A percentile compares a stretch with the other conserved stretches of the same genome.
Evolutionary conservation across 2,797 vertebrate genomes (phyloP).

Genomic region (Euthynnus affinis): DNA sequence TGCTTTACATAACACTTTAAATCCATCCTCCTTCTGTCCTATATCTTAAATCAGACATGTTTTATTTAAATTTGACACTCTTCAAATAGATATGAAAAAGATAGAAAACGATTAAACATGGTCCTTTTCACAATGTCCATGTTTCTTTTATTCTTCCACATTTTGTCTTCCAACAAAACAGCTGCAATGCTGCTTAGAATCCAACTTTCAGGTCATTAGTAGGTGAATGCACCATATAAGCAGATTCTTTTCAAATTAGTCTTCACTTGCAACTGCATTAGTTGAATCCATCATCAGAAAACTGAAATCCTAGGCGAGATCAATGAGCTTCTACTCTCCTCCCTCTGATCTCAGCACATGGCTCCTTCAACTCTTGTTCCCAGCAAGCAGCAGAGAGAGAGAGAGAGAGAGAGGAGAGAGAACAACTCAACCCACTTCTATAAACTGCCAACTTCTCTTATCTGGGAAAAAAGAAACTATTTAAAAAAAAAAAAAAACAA

Average conservation of each 20-base stretch:
- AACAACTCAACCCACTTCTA: slow-evolving; percentile 16
- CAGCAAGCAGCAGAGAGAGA: neutral
- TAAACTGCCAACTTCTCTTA: slow-evolving; percentile 17
- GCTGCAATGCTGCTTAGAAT: neutral
- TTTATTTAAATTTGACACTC: neutral
- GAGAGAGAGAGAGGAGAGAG: slow-evolving; percentile 24
- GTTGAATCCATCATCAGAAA: slow-evolving; percentile 9
- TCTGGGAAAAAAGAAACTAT: neutral
- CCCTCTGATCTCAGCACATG: slow-evolving; percentile 13
- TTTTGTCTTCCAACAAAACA: neutral
- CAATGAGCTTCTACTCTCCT: neutral
- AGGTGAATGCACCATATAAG: neutral
- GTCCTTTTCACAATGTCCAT: neutral
- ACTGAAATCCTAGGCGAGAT: neutral
- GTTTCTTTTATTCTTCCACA: neutral
- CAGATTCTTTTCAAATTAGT: neutral
- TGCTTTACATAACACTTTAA: neutral
- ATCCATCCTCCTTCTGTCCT: neutral
- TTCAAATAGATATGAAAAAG: neutral
- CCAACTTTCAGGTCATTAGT: neutral
- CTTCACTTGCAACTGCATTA: neutral
- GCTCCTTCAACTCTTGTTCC: neutral
- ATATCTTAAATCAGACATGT: neutral
- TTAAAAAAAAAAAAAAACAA: neutral
- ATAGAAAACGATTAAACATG: neutral